Evolutionary conservation across 2,797 vertebrate genomes (phyloP), one percentile per base, ranked within the genome.

Genomic region (Fundulus diaphanus): DNA sequence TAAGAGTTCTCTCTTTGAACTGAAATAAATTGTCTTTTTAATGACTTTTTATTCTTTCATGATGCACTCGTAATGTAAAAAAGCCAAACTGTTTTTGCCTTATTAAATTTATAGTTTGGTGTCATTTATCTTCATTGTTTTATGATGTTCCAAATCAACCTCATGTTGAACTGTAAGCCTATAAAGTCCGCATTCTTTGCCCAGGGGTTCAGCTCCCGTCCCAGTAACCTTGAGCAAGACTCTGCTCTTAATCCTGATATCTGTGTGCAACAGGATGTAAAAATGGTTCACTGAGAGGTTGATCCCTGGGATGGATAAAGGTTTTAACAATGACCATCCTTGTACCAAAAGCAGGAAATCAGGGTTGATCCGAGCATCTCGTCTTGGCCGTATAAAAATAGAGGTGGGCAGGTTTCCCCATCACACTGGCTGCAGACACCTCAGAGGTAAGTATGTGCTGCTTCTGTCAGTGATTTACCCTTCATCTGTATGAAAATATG

Each of bases 361-460:
- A 37, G 52, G 40, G 65, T 15, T 65, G 54, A 52, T 44, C 29
- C 1, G 22, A 67, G 33, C 29, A 5, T 0, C n/a, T 46, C 54
- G 44, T 33, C 29, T 72, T 49, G 76, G 42, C 18, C n/a, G 18
- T 78, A 87, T 88, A 91, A 89, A 87, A 40, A 7, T 68, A 2
- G 71, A 63, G 29, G 44, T 16, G 40, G 13, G 5, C 40, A 0
- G 33, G 31, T 0, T 11, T 0, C 20, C 40, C 56, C 5, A 12
- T 65, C 70, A 79, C 27, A 77, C 57, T 9, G 12, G 44, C 84
- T 72, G 72, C 76, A 79, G 48, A 79, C 61, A 22, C 51, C 65
- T 6, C 1, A 65, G 5, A 86, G 87, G 87, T 84, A 59, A 69
- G 70, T 76, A 12, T 44, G 33, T 22, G 40, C 42, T 29, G 3